These are phyloP conservation scores for Mirza zaza DNA, from an alignment of 2,113 vertebrate species.

Conservation along the genomic window DNA sequence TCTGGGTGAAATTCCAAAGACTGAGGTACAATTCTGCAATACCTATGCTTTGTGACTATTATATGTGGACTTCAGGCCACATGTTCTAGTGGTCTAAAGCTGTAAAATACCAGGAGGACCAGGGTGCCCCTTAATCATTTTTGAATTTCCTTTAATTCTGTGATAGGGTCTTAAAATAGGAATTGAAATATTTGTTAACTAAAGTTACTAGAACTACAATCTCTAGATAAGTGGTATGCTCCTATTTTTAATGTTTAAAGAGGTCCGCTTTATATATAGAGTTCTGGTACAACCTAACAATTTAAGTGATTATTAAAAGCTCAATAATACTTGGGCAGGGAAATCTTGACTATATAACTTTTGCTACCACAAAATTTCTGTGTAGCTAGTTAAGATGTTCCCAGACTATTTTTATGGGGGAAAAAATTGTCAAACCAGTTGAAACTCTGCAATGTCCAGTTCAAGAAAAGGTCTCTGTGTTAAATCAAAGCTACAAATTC, in stretches of 20 bases:
- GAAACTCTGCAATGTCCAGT: neutral
- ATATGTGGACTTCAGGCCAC: neutral
- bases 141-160: slow-evolving; percentile 8
- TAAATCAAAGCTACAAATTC: neutral
- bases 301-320: slow-evolving; percentile 18
- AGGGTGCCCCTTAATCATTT: neutral
- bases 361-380: neutral
- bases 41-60: neutral
- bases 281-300: slow-evolving; percentile 29
- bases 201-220: neutral
- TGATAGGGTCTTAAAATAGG: neutral
- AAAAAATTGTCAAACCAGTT: neutral
- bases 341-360: neutral
- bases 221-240: neutral
- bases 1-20: neutral
- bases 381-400: neutral
- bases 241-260: slow-evolving; percentile 8
- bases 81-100: neutral
- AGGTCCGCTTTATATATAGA: neutral
- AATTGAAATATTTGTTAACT: slow-evolving; percentile 13
- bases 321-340: neutral
- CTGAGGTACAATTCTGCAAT: neutral
- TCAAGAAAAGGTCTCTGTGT: neutral
- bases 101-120: neutral
- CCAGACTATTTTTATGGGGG: neutral